Base-by-base conservation (phyloP, 2,888 invertebrate species). In the Crematogaster levior region DNA sequence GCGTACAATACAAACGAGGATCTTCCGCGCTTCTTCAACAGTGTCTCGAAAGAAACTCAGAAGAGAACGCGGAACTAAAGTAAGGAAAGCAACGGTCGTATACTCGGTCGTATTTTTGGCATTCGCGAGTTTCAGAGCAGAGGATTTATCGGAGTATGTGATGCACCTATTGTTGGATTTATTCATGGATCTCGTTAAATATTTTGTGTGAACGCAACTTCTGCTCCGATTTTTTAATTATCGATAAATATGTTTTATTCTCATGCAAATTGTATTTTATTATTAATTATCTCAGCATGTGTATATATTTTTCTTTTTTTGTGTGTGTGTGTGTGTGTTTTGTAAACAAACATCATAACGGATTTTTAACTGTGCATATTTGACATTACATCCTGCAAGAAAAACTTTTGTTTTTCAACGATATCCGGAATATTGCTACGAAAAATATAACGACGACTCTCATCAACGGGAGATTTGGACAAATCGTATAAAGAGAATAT, bases 41-140 rank as follows among this genome's bases (percentile, higher is more conserved):
- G 30, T 53, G 18, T 51, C n/a, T n/a, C 77, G 72, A 86, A 87
- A 87, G 89, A 86, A n/a, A 84, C 82, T 80, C 60, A 51, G 63
- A 65, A 60, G 73, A 82, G 83, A 74, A 80, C 70, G 83, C 81
- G 60, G 81, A 89, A 80, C 81, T 74, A 81, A 88, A 82, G 74
- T 72, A 81, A 43, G 65, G 72, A 58, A 53, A 81, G 81, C 81
- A 65, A 74, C 65, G 70, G 68, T 51, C 60, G 60, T 48, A 61
- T 48, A 58, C 27, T 65, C 15, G 77, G 46, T 83, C 72, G 34
- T 60, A 58, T 82, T 72, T 63, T 58, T 63, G 81, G 65, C 79
- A 70, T 74, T 66, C 56, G 66, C 65, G 81, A 83, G 82, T 86
- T 79, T 65, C 27, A n/a, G 58, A 79, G 72, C 73, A 61, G 66